Conservation (phyloP, 2,888 invertebrate genomes). For the Flexamia atlantica region DNA sequence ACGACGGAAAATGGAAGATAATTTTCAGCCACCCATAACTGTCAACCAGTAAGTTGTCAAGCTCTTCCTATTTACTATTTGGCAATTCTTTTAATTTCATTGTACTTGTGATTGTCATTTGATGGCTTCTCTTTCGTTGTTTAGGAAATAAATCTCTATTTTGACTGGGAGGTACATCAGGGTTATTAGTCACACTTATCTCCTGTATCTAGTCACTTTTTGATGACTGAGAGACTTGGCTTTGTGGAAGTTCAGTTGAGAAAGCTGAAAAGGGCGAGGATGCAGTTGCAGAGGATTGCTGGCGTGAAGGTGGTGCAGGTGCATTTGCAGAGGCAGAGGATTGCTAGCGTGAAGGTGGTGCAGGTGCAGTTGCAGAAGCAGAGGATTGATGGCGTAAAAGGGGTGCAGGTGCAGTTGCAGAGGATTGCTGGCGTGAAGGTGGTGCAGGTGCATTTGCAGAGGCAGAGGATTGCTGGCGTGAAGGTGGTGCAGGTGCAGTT, state of each 20-base stretch:
- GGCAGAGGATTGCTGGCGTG: neutral
- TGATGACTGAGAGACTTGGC: too few relatives aligned
- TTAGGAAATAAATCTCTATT: neutral
- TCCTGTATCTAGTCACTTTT: neutral
- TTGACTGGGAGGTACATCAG: neutral
- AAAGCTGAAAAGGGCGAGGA: too few relatives aligned
- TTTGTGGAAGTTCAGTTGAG: too few relatives aligned
- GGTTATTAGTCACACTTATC: neutral
- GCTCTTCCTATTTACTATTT: neutral
- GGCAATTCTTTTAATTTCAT: slow-evolving; percentile 1
- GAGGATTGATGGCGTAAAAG: too few relatives aligned
- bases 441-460: neutral
- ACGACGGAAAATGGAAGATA: neutral
- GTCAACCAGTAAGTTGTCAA: neutral
- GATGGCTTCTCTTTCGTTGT: neutral
- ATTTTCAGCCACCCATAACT: neutral
- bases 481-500: neutral
- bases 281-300: neutral
- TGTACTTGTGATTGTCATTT: neutral
- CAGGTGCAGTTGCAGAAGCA: too few relatives aligned
- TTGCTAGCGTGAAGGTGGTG: too few relatives aligned
- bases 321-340: neutral
- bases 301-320: neutral
- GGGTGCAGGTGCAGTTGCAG: too few relatives aligned
- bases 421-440: too few relatives aligned